Percentiles rank a stretch among this genome's conserved stretches.
phyloP scores from a whole-genome alignment of 2,113 vertebrate species.

The Nyctibius bracteatus region DNA sequence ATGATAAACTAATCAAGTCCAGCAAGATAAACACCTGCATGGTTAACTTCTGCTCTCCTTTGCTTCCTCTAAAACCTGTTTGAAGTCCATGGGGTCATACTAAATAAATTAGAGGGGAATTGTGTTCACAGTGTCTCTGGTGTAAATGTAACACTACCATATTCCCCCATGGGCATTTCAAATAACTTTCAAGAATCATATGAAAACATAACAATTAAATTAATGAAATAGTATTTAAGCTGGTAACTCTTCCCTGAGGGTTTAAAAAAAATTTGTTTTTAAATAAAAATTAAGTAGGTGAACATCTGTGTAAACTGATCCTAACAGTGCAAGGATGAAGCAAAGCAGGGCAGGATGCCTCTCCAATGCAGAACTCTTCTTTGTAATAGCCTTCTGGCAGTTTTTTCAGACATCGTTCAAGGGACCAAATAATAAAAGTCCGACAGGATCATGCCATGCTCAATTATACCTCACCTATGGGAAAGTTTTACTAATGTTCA shows the following conservation, averaged over 20 bases:
- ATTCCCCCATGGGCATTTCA: neutral
- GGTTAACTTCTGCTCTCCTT: neutral
- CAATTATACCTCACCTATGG: neutral
- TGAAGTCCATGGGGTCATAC: neutral
- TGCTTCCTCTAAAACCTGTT: neutral
- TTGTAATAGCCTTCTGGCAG: neutral
- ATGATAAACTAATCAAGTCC: neutral
- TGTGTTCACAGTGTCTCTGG: neutral
- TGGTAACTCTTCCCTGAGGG: neutral
- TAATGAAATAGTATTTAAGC: neutral
- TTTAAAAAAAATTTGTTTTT: neutral
- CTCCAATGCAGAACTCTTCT: neutral
- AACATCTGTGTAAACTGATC: neutral
- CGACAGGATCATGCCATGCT: neutral
- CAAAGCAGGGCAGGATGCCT: neutral
- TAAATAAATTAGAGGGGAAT: neutral
- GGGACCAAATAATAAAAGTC: neutral
- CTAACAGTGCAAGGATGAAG: neutral
- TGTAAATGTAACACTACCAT: neutral
- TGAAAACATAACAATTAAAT: neutral
- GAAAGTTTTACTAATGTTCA: neutral
- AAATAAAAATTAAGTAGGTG: neutral
- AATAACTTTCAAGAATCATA: neutral
- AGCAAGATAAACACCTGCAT: neutral
- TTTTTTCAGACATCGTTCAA: neutral